Base-by-base conservation (phyloP, 2,888 invertebrate genomes). In the Argynnis bischoffii region DNA sequence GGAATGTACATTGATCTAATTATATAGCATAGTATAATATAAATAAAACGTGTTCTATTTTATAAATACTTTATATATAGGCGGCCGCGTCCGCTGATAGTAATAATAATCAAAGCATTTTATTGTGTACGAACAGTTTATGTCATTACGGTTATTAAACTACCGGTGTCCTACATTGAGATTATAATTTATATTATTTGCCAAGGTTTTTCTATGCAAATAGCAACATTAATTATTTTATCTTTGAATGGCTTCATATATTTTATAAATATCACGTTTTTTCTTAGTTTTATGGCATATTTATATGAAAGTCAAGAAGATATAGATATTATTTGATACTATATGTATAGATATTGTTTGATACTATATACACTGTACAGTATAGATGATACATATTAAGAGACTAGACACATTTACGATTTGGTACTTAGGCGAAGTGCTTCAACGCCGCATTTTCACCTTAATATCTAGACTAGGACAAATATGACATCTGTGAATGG, bases 31-130 rank as follows among this genome's bases (percentile, higher is more conserved):
- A 63, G 21, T 66, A 55, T 50, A 64, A 47, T 67, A 67, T 63
- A 69, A 64, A 69, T 66, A 61, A 16, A 61, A 15, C 51, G 51
- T 51, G 61, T 61, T 15, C 61, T 35, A 51, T 55, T 64, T 54
- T 69, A 71, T 69, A 66, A 64, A 69, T 66, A 57, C 56, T 64
- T 71, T 71, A 55, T 53, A 69, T 55, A 67, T 64, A 66, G 35
- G 55, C 61, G 53, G 1, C 61, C 47, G 61, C 66, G 66, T 64
- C 63, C 63, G 69, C 46, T 61, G 71, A 69, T 67, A 26, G 26
- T 26, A 69, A 64, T 64, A 67, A 67, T 69, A 69, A 67, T 69
- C 61, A 54, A 61, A 67, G 48, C 57, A 64, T 71, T 69, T 69
- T 69, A 69, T 71, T 67, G 64, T 57, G 56, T 57, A 64, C 65